These are phyloP conservation scores for Spilogale gracilis DNA, from an alignment of 2,113 vertebrate genomes.

Conservation along the genomic window DNA sequence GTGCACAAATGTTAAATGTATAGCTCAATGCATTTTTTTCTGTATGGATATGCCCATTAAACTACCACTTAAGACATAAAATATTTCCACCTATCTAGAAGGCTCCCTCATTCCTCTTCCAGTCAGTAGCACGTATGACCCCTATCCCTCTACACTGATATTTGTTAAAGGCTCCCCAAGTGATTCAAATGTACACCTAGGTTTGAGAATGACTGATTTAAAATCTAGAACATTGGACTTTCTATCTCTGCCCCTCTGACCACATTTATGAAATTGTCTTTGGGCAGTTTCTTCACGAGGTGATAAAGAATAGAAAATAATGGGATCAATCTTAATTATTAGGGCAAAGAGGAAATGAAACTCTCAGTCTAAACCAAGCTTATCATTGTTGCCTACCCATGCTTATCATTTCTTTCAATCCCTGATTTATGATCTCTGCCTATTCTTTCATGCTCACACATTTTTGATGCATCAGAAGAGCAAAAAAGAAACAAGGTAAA, in stretches of 20 bases:
- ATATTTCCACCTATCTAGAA: not conserved
- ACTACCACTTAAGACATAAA: not conserved
- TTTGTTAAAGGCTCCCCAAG: not conserved
- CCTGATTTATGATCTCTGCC: not conserved
- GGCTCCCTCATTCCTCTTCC: not conserved
- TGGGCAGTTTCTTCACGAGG: constrained; percentile 30
- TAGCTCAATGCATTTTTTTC: constrained; percentile 9
- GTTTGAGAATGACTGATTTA: not conserved
- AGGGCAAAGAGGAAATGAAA: constrained; percentile 34
- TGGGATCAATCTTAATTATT: constrained; percentile 5
- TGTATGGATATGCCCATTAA: not conserved
- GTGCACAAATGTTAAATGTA: not conserved
- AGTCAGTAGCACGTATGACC: not conserved
- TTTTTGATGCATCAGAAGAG: not conserved
- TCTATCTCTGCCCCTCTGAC: not conserved
- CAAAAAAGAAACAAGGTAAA: not conserved
- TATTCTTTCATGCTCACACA: not conserved
- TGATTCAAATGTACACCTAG: not conserved
- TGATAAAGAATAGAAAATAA: not conserved
- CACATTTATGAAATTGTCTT: not conserved
- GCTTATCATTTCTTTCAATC: not conserved
- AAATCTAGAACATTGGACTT: not conserved
- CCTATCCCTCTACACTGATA: accelerated
- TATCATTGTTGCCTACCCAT: not conserved
- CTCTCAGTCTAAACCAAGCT: not conserved